These are phyloP conservation scores for Platycheirus albimanus DNA, from an alignment of 2,888 invertebrate species.

Conservation along the genomic window DNA sequence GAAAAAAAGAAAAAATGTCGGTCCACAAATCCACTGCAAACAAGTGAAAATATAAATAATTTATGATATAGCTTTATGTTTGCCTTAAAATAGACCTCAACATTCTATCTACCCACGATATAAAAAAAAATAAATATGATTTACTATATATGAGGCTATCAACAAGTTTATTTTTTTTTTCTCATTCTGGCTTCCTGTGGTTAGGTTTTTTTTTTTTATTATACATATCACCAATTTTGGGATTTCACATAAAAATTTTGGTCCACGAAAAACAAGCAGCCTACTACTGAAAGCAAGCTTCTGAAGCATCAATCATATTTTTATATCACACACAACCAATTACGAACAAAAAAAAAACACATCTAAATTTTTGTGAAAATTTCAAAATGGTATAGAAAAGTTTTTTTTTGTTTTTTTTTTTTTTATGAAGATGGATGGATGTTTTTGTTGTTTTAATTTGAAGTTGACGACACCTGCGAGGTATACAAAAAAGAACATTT, in stretches of 20 bases:
- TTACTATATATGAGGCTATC: conserved; percentile 19
- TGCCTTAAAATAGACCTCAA: conserved; percentile 15
- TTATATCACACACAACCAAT: conserved; percentile 23
- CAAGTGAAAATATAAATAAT: conserved; percentile 32
- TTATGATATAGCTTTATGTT: conserved; percentile 17
- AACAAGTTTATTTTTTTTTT: conserved; percentile 38
- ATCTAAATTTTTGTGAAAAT: conserved; percentile 9
- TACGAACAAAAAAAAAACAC: conserved; percentile 1
- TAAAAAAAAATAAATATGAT: not conserved
- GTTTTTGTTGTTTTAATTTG: not conserved
- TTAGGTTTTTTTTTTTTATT: not conserved
- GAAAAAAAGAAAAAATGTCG: not conserved
- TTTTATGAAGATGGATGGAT: not conserved
- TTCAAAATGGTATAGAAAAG: not conserved
- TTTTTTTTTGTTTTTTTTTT: not conserved
- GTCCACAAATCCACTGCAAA: conserved; percentile 17
- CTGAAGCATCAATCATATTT: conserved; percentile 25
- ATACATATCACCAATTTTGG: conserved; percentile 12
- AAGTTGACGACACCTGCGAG: not conserved
- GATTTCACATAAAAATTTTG: conserved; percentile 5
- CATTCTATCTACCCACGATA: conserved; percentile 16
- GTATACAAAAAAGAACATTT: not conserved
- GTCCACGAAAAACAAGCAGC: conserved; percentile 15
- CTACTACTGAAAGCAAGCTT: not conserved
- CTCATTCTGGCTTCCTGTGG: not conserved